Evolutionary conservation across 2,797 vertebrate species (phyloP), one percentile per base, ranked within the genome.

Genomic region (Cyprinodon diabolis): DNA sequence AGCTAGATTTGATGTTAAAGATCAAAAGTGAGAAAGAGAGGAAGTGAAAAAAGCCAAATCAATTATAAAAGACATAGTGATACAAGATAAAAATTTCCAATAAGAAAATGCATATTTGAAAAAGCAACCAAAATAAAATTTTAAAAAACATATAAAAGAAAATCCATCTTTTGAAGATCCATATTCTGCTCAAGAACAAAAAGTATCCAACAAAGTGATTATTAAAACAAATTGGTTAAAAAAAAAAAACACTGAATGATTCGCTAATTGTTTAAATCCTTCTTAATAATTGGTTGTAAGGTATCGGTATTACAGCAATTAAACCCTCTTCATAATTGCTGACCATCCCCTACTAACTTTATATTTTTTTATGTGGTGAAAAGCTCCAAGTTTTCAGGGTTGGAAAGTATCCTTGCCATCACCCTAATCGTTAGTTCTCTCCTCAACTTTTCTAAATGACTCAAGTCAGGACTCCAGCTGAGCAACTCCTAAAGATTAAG

Each of bases 361-460:
- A 2, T 12, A 21, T 63, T 63, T 43, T n/a, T 45, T 43, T 63
- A 37, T 63, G 60, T 7, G 9, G 19, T 63, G 17, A 9, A 40
- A 37, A 63, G 60, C 37, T 63, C 21, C 35, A 62, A 37, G 57
- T 60, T 8, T 37, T 60, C 37, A 3, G 35, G n/a, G 13, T 58
- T 35, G n/a, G 56, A 58, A 62, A 19, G 37, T 37, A 35, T 62
- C 19, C 21, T 12, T 45, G 11, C 62, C 62, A 45, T 65, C 40
- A 65, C 62, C 62, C 62, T 65, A 23, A 65, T 45, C 62, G 37
- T 63, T 43, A 63, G 37, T 43, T 63, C 43, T 17, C 37, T 40
- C 40, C 60, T 19, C 35, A 21, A 15, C 35, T 35, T 40, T 17
- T 63, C 60, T 21, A 43, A 43, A 10, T 7, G 17, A 48, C 43